Percentiles rank a stretch among this genome's conserved stretches.
Conservation (phyloP, 2,113 vertebrate species). For the Cygnus atratus region DNA sequence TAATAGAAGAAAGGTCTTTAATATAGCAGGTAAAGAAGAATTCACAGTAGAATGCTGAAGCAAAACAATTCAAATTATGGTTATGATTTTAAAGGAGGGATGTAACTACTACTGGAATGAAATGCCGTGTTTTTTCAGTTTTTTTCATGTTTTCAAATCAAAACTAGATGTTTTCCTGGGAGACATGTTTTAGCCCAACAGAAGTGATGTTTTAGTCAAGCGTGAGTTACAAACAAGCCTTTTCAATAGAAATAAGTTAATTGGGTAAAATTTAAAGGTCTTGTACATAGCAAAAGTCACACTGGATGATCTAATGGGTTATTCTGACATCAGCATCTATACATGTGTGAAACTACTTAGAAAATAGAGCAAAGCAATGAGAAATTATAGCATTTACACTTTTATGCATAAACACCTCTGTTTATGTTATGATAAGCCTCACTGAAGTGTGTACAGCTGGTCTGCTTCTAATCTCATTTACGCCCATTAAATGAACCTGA, state of each 20-base stretch:
- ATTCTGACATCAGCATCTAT: neutral
- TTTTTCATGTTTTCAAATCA: neutral
- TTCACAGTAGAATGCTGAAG: neutral
- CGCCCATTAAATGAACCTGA: neutral
- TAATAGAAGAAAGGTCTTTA: neutral
- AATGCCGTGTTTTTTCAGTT: neutral
- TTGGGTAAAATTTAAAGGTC: neutral
- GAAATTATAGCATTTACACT: neutral
- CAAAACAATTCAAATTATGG: neutral
- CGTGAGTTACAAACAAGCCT: neutral
- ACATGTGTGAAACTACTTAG: neutral
- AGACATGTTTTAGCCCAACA: neutral
- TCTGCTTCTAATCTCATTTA: conserved; percentile 16
- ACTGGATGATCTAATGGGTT: neutral
- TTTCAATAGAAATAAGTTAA: neutral
- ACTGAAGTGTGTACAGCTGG: neutral
- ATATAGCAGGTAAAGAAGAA: neutral
- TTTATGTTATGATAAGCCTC: neutral
- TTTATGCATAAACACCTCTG: neutral
- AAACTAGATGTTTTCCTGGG: neutral
- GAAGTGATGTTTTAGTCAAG: neutral
- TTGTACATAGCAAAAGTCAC: neutral
- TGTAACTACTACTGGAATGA: neutral
- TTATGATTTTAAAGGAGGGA: neutral
- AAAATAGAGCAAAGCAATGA: neutral